Percentiles rank a stretch among this genome's conserved stretches.
Conservation (phyloP, 2,797 vertebrate species). For the Pachyuromys duprasi region DNA sequence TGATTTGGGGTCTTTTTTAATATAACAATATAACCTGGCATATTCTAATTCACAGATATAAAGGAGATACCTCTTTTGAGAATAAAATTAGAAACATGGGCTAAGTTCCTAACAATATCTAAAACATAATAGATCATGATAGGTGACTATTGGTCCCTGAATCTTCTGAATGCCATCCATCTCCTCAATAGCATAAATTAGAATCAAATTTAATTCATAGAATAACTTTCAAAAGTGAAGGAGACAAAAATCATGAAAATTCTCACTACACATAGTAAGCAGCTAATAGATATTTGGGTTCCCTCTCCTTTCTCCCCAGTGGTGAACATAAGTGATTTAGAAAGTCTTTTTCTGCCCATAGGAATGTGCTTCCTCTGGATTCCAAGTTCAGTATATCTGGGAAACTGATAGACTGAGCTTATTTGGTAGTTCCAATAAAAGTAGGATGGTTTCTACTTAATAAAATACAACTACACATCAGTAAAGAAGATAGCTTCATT, state of each 20-base stretch:
- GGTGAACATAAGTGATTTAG: neutral
- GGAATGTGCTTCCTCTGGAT: neutral
- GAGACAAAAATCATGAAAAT: conserved; percentile 34
- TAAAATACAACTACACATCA: neutral
- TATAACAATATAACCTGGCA: neutral
- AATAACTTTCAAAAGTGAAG: conserved; percentile 32
- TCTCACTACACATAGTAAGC: neutral
- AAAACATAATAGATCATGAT: neutral
- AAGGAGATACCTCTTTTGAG: conserved; percentile 33
- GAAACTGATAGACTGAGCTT: neutral
- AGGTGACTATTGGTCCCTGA: neutral
- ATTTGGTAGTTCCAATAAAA: conserved; percentile 27
- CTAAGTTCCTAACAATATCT: neutral
- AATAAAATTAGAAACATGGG: neutral
- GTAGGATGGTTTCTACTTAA: neutral
- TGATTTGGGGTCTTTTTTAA: neutral
- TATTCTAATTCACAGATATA: neutral
- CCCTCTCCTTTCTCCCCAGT: neutral
- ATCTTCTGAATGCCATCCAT: neutral
- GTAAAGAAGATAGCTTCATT: neutral
- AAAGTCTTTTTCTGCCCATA: neutral
- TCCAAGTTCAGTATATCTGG: neutral
- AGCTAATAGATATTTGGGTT: conserved; percentile 3
- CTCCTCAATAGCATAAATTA: neutral
- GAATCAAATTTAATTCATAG: neutral